These are phyloP conservation scores for Vanessa cardui DNA, from an alignment of 2,888 invertebrate genomes.

Conservation along the genomic window DNA sequence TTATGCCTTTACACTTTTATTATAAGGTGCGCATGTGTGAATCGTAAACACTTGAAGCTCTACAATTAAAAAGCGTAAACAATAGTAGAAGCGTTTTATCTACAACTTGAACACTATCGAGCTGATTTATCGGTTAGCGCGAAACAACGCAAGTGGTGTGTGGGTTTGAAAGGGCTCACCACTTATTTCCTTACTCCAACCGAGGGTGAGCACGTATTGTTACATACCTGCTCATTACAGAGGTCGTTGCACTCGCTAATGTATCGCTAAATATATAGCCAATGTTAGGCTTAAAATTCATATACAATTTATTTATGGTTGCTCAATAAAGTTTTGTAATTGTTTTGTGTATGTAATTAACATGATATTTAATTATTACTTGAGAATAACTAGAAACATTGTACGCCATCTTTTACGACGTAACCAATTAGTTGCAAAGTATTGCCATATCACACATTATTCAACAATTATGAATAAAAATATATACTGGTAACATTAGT, in stretches of 20 bases:
- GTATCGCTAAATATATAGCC: slow-evolving; percentile 12
- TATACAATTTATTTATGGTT: too few species aligned
- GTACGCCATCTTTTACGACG: too few species aligned
- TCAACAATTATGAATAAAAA: too few species aligned
- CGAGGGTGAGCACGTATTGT: slow-evolving; percentile 54
- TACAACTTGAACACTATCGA: slow-evolving; percentile 25
- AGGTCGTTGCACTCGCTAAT: slow-evolving; percentile 54
- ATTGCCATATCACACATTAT: too few species aligned
- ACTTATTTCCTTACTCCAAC: slow-evolving; percentile 54
- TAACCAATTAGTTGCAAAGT: too few species aligned
- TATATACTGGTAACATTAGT: too few species aligned
- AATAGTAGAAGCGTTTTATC: slow-evolving; percentile 14
- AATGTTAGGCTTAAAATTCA: not conserved
- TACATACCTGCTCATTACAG: slow-evolving; percentile 51
- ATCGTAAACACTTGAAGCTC: not conserved
- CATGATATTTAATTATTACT: too few species aligned
- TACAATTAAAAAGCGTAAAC: slow-evolving; percentile 11
- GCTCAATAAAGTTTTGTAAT: too few species aligned
- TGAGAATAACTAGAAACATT: too few species aligned
- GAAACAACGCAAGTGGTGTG: slow-evolving; percentile 47
- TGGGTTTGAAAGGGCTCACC: slow-evolving; percentile 26
- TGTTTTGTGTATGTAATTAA: too few species aligned
- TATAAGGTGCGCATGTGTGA: not conserved
- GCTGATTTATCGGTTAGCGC: slow-evolving; percentile 32
- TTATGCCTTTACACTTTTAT: not conserved